Base-by-base conservation (phyloP, 2,113 vertebrate genomes). In the Phoxinus phoxinus region DNA sequence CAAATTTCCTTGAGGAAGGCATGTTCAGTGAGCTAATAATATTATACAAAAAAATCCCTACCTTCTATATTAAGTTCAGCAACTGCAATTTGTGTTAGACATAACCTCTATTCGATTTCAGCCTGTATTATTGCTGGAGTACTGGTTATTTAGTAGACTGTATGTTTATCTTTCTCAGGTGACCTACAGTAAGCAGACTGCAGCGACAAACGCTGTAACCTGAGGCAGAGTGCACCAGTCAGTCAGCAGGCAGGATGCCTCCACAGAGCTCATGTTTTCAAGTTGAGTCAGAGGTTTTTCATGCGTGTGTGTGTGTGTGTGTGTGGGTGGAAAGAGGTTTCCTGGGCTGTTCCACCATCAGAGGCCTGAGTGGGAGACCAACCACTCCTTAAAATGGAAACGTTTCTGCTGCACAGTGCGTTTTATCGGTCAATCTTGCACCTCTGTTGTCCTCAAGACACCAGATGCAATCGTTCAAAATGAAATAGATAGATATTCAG, bases 361-460 rank as follows among this genome's bases (percentile, higher is more conserved):
- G 12, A 81, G 77, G 61, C 19, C 77, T 86, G 87, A 87, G 89
- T 89, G 81, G 89, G 88, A 75, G 88, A 87, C 23, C n/a, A 59
- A 46, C 72, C 46, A 59, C 72, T 88, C 81, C 80, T 77, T 85
- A 85, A 84, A 84, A 86, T 86, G 87, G 90, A 91, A 90, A 86
- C 30, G 21, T 63, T 72, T 89, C 27, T 56, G 78, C 86, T 88
- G 79, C 67, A 78, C 13, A 0, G 11, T 67, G 48, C 58, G 3
- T 78, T 88, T 87, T 80, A 86, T 63, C 58, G 1, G 81, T 35
- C 25, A 27, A 27, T 37, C 25, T 65, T 58, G 79, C 48, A 27
- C 61, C 8, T 56, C 37, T 35, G 25, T 11, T 23, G 30, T n/a
- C 30, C 44, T 25, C 3, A 46, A 73, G 58, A 30, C 74, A 59